phyloP scores from a whole-genome alignment of 2,797 vertebrate species.

The Etheostoma perlongum region DNA sequence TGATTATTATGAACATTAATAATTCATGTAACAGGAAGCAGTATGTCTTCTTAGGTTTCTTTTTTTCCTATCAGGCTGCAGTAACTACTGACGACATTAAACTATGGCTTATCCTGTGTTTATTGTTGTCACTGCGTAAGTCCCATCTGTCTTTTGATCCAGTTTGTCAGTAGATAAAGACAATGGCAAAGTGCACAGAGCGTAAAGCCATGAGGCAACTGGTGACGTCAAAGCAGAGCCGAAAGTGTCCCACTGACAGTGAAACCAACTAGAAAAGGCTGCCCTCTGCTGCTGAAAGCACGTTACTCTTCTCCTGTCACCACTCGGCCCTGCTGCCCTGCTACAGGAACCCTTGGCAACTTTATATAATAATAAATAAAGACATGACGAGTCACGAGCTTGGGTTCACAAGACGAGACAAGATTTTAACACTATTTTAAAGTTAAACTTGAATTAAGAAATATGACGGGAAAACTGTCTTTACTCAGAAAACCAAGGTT shows the following conservation, averaged over 20 bases:
- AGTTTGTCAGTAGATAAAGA: conserved; percentile 3
- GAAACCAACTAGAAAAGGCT: conserved; percentile 50
- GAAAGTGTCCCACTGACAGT: neutral
- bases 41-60: neutral
- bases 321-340: conserved; percentile 8
- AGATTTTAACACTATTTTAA: too few relatives aligned
- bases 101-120: neutral
- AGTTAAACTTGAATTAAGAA: too few relatives aligned
- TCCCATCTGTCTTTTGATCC: conserved; percentile 6
- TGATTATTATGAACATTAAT: conserved; percentile 25
- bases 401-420: too few relatives aligned
- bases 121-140: neutral
- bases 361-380: neutral
- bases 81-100: neutral
- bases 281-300: conserved; percentile 71
- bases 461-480: too few relatives aligned
- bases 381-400: too few relatives aligned
- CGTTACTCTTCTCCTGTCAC: neutral
- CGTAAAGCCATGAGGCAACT: neutral
- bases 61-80: conserved; percentile 19
- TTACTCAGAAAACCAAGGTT: too few relatives aligned
- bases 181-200: neutral
- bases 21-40: conserved; percentile 9
- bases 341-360: neutral
- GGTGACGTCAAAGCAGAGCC: conserved; percentile 8